A percentile compares a stretch with the other conserved stretches of the same genome.
These are phyloP conservation scores for Eulemur rufifrons DNA, from an alignment of 2,113 vertebrate genomes.

Conservation along the genomic window DNA sequence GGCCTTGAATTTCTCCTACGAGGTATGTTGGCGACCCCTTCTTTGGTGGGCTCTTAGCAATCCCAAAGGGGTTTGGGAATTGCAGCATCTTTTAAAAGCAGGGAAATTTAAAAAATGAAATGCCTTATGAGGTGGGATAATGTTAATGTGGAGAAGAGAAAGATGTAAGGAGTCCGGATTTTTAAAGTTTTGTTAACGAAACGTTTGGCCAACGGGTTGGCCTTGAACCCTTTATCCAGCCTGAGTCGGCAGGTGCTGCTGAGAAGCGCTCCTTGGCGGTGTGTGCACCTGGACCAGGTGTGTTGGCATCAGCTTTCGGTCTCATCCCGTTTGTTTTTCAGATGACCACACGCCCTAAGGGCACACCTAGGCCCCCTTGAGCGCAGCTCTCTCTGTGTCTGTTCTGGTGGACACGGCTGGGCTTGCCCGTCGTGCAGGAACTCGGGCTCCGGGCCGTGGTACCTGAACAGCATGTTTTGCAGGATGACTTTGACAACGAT, in stretches of 20 bases:
- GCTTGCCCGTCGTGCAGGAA: background rate
- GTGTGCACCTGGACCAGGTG: background rate
- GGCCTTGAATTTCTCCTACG: conserved; percentile 91
- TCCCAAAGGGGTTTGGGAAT: conserved; percentile 31
- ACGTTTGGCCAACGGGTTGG: background rate
- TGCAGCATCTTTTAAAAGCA: conserved; percentile 29
- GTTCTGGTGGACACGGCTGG: background rate
- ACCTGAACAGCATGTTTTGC: conserved; percentile 87
- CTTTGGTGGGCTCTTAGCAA: conserved; percentile 65
- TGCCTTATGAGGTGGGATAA: background rate
- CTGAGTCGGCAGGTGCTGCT: conserved; percentile 27
- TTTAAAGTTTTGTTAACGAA: background rate
- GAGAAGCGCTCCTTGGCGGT: background rate
- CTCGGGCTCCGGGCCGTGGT: conserved; percentile 24
- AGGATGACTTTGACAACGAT: conserved; percentile 99
- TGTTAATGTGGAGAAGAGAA: conserved; percentile 4
- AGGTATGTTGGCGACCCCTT: conserved; percentile 89
- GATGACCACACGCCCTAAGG: conserved; percentile 7
- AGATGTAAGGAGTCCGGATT: background rate
- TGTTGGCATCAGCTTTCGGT: conserved; percentile 9
- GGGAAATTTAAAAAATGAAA: conserved; percentile 11
- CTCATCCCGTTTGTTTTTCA: conserved; percentile 60
- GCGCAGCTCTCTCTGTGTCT: conserved; percentile 69
- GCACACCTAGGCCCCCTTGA: conserved; percentile 3
- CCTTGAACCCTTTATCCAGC: background rate